Evolutionary conservation across 2,113 vertebrate species (phyloP).

Genomic region (Lepus americanus): DNA sequence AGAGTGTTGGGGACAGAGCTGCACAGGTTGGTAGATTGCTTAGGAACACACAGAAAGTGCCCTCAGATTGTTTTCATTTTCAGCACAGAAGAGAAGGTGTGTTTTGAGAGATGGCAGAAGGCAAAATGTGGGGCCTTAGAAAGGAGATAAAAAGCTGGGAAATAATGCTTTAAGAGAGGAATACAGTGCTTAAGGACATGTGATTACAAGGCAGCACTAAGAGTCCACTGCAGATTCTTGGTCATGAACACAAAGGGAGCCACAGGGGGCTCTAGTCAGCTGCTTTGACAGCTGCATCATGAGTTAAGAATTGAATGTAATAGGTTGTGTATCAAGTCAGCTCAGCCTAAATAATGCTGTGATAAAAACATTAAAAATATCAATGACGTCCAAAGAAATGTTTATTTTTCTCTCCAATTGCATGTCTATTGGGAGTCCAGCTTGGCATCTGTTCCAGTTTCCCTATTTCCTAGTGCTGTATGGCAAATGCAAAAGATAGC

Average conservation of each 20-base stretch:
- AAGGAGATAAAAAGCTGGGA: background rate
- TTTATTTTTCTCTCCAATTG: background rate
- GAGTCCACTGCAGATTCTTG: background rate
- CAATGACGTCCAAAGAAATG: constrained; percentile 2
- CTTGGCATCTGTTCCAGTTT: background rate
- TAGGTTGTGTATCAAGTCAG: background rate
- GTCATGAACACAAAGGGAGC: background rate
- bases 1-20: background rate
- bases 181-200: background rate
- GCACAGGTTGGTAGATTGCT: background rate
- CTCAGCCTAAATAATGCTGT: background rate
- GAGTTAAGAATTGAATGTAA: background rate
- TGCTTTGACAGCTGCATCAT: background rate
- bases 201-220: background rate
- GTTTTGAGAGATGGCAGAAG: background rate
- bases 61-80: background rate
- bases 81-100: background rate
- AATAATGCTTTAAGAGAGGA: background rate
- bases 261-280: background rate
- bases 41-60: background rate
- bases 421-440: background rate
- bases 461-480: background rate
- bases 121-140: background rate
- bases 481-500: background rate
- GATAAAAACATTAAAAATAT: background rate